Conservation (phyloP, 2,888 invertebrate species). For the Ischnura elegans region DNA sequence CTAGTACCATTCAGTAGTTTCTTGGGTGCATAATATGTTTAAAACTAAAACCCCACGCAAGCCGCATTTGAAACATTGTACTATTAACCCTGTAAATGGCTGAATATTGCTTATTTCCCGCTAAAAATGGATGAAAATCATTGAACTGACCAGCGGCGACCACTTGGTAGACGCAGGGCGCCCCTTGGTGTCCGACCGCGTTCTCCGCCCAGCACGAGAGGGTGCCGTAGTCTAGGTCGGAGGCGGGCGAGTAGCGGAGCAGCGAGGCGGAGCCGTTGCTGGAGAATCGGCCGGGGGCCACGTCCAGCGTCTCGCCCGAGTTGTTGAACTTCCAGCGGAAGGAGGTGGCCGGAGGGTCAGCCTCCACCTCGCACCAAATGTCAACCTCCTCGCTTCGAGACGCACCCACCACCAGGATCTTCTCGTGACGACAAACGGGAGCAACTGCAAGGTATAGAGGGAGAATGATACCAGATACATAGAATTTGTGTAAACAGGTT, state of each 20-base stretch:
- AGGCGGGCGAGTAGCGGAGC: constrained; percentile 80
- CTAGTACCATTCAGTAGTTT: too few relatives aligned
- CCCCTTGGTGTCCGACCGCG: constrained; percentile 89
- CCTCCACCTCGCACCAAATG: constrained; percentile 93
- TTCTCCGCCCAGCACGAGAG: constrained; percentile 92
- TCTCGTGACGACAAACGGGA: constrained; percentile 88
- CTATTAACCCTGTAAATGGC: too few relatives aligned
- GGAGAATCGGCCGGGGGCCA: constrained; percentile 86
- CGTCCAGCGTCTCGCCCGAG: constrained; percentile 92
- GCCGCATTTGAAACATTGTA: too few relatives aligned
- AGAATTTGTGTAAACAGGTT: too few relatives aligned
- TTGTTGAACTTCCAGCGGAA: constrained; percentile 98
- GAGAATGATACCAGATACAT: too few relatives aligned
- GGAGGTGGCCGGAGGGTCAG: constrained; percentile 92
- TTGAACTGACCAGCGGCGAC: constrained; percentile 90
- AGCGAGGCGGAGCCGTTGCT: constrained; percentile 78
- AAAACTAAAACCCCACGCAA: too few relatives aligned
- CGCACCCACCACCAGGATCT: constrained; percentile 91
- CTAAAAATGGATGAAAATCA: too few relatives aligned
- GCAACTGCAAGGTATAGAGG: constrained; percentile 86
- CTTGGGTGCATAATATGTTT: too few relatives aligned
- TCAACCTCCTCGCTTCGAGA: constrained; percentile 92
- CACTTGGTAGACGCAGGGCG: constrained; percentile 93
- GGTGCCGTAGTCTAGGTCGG: constrained; percentile 91
- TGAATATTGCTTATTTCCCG: too few relatives aligned